Conservation (phyloP, 2,888 invertebrate species). For the Fragum fragum region DNA sequence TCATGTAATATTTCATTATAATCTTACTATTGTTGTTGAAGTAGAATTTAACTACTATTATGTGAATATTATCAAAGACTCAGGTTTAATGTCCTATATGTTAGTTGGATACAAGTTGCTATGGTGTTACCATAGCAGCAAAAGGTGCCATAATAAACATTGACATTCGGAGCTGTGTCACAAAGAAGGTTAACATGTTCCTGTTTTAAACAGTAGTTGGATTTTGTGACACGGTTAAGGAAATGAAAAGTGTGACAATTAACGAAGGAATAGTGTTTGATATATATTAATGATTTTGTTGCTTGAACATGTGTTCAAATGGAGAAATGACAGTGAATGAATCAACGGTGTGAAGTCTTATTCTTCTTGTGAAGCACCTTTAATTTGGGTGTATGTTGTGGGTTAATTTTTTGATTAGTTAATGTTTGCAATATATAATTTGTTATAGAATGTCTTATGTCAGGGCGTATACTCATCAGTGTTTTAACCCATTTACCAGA, state of each 20-base stretch:
- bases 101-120: slow-evolving; percentile 19
- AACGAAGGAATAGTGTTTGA: not conserved
- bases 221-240: not conserved
- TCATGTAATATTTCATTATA: slow-evolving; percentile 17
- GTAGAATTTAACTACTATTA: slow-evolving; percentile 13
- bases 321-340: not conserved
- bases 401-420: not conserved
- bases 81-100: slow-evolving; percentile 30
- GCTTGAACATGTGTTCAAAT: slow-evolving; percentile 2
- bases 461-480: not conserved
- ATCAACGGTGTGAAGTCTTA: not conserved
- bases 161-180: slow-evolving; percentile 7
- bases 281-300: not conserved
- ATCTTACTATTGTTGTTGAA: not conserved
- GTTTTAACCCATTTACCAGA: no score
- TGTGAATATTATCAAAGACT: slow-evolving; percentile 26
- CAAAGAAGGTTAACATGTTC: not conserved
- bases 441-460: not conserved
- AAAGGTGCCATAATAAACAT: slow-evolving; percentile 26
- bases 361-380: not conserved
- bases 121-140: slow-evolving; percentile 14
- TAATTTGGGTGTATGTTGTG: not conserved
- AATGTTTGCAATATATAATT: slow-evolving; percentile 3
- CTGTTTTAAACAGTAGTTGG: slow-evolving; percentile 22
- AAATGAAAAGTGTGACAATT: not conserved